A percentile compares a stretch with the other conserved stretches of the same genome.
These are phyloP conservation scores for Micropterix aruncella DNA, from an alignment of 2,888 invertebrate genomes.

Conservation along the genomic window DNA sequence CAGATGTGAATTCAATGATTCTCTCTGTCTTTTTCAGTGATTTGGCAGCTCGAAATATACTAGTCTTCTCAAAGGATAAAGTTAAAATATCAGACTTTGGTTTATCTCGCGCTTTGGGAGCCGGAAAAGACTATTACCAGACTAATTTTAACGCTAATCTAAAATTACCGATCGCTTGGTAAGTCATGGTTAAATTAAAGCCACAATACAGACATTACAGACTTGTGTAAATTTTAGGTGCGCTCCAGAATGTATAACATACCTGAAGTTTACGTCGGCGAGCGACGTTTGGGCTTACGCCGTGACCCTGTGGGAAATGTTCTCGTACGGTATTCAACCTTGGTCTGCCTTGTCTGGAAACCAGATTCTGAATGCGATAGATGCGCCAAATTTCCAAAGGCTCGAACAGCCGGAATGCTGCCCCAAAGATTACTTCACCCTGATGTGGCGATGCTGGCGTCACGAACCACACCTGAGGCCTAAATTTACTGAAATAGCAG, in stretches of 20 bases:
- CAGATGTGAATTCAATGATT: conserved; percentile 1
- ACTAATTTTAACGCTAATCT: conserved; percentile 96
- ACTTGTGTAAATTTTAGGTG: conserved; percentile 45
- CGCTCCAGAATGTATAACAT: conserved; percentile 95
- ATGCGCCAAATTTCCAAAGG: conserved; percentile 78
- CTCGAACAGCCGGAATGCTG: conserved; percentile 90
- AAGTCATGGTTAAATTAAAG: conserved; percentile 17
- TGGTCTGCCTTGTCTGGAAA: conserved; percentile 92
- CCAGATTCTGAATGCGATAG: conserved; percentile 91
- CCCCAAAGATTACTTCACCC: conserved; percentile 78
- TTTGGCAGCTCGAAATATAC: conserved; percentile 92
- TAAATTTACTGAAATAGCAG: conserved; percentile 74
- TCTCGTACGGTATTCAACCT: conserved; percentile 95
- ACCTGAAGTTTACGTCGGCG: conserved; percentile 87
- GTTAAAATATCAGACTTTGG: conserved; percentile 99
- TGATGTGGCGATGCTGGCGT: conserved; percentile 95
- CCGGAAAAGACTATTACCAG: conserved; percentile 97
- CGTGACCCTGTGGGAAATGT: conserved; percentile 99
- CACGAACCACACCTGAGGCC: conserved; percentile 83
- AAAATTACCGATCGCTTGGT: conserved; percentile 96
- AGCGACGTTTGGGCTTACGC: conserved; percentile 98
- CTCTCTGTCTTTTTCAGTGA: conserved; percentile 50
- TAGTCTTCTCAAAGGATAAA: conserved; percentile 91
- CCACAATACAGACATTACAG: conserved; percentile 1
- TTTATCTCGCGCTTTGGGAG: conserved; percentile 85